These are phyloP conservation scores for Drosophila meridiana DNA, from an alignment of 2,888 invertebrate species.

Conservation along the genomic window DNA sequence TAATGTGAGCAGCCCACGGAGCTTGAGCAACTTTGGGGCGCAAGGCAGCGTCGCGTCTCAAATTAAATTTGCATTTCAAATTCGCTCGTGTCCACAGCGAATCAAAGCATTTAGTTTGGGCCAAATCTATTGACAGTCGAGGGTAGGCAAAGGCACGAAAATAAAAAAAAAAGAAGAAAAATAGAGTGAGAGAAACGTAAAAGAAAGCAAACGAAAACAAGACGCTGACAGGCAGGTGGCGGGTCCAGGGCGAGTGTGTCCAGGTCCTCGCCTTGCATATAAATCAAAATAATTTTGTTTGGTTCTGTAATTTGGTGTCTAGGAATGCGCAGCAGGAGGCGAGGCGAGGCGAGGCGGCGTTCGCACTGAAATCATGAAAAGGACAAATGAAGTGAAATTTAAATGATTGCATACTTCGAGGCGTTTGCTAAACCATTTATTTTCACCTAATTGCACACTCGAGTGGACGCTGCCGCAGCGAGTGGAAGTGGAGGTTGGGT, in stretches of 20 bases:
- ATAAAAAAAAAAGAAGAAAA: constrained; percentile 2
- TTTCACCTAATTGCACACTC: constrained; percentile 82
- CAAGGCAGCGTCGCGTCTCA: constrained; percentile 68
- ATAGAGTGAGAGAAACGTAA: background rate
- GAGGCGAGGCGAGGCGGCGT: background rate
- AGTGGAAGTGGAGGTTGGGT: background rate
- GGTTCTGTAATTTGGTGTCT: constrained; percentile 72
- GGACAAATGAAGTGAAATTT: constrained; percentile 81
- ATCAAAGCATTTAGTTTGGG: constrained; percentile 76
- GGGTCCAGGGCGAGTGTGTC: background rate
- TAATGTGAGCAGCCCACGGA: constrained; percentile 55
- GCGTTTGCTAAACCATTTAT: constrained; percentile 81
- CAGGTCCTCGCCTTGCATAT: constrained; percentile 63
- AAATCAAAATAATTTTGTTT: constrained; percentile 82
- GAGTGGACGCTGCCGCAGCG: constrained; percentile 51
- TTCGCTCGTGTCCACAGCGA: constrained; percentile 60
- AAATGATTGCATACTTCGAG: constrained; percentile 80
- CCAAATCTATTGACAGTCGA: constrained; percentile 69
- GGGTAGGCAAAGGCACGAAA: constrained; percentile 11
- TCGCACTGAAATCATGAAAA: constrained; percentile 67
- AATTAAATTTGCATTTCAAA: constrained; percentile 82
- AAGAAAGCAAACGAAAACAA: constrained; percentile 11
- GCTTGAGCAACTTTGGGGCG: constrained; percentile 10
- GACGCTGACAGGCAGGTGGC: constrained; percentile 53
- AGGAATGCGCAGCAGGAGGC: constrained; percentile 22